phyloP scores from a whole-genome alignment of 1,140 invertebrate genomes.

The Caligus rogercresseyi region DNA sequence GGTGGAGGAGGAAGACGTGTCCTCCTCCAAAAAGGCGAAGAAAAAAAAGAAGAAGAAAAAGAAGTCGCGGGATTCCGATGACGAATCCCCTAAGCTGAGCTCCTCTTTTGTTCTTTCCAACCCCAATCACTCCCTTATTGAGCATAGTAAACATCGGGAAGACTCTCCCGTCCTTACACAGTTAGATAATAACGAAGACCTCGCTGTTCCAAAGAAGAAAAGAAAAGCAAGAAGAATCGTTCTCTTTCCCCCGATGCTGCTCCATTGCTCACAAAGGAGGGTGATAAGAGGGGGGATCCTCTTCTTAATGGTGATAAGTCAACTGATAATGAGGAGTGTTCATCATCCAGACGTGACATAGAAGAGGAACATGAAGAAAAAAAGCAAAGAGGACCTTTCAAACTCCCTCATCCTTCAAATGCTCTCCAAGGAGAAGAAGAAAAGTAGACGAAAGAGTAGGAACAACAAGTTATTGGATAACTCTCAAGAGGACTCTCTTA shows the following conservation, averaged over 20 bases:
- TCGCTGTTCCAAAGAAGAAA: background rate
- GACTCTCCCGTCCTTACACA: background rate
- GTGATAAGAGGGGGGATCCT: too few species aligned
- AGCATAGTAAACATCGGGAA: too few species aligned
- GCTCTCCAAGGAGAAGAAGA: background rate
- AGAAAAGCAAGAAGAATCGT: background rate
- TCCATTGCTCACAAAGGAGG: too few species aligned
- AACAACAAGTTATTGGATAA: background rate
- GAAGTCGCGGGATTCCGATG: background rate
- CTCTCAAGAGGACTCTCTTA: background rate
- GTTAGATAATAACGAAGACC: background rate
- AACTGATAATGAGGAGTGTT: background rate
- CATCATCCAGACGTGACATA: background rate
- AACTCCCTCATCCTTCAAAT: background rate
- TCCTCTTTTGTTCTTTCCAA: background rate
- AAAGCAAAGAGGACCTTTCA: background rate
- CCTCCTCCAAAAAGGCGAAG: background rate
- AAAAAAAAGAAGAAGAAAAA: slow-evolving; percentile 1
- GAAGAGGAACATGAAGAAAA: background rate
- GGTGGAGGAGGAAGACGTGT: background rate
- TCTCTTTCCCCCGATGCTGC: background rate
- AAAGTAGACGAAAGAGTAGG: background rate
- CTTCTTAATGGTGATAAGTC: too few species aligned
- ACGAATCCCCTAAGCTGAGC: background rate
- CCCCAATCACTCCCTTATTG: too few species aligned